phyloP scores from a whole-genome alignment of 35 echinoderm and acorn worm genomes.

The Lytechinus pictus region DNA sequence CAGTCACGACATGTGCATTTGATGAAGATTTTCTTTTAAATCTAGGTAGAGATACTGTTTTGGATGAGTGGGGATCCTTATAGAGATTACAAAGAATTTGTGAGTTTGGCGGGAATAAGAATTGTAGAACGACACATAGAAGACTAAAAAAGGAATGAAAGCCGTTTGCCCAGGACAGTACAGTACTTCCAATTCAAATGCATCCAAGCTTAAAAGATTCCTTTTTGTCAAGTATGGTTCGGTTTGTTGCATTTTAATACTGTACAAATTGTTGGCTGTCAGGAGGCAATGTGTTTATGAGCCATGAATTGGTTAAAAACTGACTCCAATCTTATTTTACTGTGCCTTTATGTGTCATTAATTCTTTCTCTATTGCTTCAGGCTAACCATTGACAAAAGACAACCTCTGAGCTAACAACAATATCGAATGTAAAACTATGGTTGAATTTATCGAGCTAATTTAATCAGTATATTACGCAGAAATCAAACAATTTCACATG shows the following conservation, averaged over 20 bases:
- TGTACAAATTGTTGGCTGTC: neutral
- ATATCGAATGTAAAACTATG: neutral
- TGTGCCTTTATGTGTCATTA: neutral
- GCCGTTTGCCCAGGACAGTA: neutral
- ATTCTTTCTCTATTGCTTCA: neutral
- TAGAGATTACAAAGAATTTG: neutral
- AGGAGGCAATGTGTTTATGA: constrained; percentile 2
- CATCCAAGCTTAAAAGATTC: neutral
- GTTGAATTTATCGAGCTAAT: neutral
- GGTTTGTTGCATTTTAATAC: neutral
- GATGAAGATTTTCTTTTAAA: neutral
- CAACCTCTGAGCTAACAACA: neutral
- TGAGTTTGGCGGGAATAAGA: constrained; percentile 8
- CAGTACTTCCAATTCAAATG: neutral
- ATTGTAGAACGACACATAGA: neutral
- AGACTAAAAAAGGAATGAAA: neutral
- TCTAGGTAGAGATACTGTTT: neutral
- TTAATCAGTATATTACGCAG: neutral
- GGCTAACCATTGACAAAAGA: neutral
- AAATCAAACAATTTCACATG: neutral
- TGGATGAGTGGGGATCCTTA: neutral
- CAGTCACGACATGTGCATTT: no score
- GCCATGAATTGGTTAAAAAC: neutral
- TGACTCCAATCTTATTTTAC: neutral
- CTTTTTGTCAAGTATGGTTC: neutral